Evolutionary conservation across 2,888 invertebrate genomes (phyloP).

Genomic region (Eristalinus aeneus): DNA sequence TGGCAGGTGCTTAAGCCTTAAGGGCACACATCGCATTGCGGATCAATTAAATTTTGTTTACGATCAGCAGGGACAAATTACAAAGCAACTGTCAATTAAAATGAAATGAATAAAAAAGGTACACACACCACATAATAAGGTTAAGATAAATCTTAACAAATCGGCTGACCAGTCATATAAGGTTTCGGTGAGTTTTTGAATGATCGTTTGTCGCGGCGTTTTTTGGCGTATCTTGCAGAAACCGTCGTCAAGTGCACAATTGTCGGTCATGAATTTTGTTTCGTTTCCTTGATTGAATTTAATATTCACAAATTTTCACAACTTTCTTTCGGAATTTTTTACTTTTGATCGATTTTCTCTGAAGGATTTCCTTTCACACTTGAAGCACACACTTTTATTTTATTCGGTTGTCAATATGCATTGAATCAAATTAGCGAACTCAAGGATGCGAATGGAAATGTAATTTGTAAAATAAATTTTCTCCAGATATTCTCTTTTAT

Average conservation of each 20-base stretch:
- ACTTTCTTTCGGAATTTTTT: neutral
- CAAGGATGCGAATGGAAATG: neutral
- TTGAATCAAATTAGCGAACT: neutral
- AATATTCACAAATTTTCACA: slow-evolving; percentile 1
- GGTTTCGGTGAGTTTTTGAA: slow-evolving; percentile 24
- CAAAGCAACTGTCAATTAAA: neutral
- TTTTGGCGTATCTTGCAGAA: slow-evolving; percentile 26
- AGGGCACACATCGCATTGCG: neutral
- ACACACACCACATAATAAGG: slow-evolving; percentile 70
- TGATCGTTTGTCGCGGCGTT: slow-evolving; percentile 34
- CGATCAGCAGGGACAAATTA: neutral
- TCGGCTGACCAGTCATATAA: slow-evolving; percentile 56
- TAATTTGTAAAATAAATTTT: neutral
- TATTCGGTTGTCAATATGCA: neutral
- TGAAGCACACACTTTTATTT: too few relatives aligned
- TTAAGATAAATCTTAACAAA: slow-evolving; percentile 65
- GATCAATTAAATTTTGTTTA: neutral
- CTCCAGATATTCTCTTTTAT: slow-evolving; percentile 14
- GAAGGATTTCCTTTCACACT: too few relatives aligned
- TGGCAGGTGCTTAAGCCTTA: too few relatives aligned
- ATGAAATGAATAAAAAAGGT: slow-evolving; percentile 34
- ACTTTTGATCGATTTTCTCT: neutral
- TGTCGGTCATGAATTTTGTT: slow-evolving; percentile 44
- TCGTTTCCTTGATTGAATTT: neutral
- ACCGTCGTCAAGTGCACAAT: slow-evolving; percentile 42